Evolutionary conservation across 2,113 vertebrate genomes (phyloP).

Genomic region (Cariama cristata): DNA sequence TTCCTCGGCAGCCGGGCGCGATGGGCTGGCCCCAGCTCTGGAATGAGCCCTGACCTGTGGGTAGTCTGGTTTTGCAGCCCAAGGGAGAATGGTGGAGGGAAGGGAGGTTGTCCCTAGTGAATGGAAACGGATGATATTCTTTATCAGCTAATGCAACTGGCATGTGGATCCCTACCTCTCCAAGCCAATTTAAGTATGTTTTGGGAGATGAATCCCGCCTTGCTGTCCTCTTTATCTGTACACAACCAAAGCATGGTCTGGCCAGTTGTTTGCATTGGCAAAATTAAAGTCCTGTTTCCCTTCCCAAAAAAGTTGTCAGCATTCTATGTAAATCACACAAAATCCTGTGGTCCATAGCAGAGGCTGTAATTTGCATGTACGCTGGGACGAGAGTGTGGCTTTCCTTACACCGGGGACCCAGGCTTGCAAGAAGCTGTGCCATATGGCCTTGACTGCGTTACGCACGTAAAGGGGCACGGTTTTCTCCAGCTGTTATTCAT

Average conservation of each 20-base stretch:
- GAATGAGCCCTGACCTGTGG: slow-evolving; percentile 53
- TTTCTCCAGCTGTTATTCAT: not conserved
- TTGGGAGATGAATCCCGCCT: not conserved
- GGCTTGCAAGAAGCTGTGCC: not conserved
- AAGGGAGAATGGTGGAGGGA: not conserved
- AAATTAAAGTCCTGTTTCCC: not conserved
- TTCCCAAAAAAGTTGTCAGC: slow-evolving; percentile 24
- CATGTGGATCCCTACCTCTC: not conserved
- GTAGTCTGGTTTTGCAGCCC: slow-evolving; percentile 42
- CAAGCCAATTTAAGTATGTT: not conserved
- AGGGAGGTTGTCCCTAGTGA: not conserved
- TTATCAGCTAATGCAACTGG: slow-evolving; percentile 4
- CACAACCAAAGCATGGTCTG: not conserved
- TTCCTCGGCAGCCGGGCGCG: not conserved
- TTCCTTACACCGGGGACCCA: not conserved
- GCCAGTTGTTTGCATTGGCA: slow-evolving; percentile 38
- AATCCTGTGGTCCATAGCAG: not conserved
- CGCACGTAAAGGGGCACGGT: not conserved
- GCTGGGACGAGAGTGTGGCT: not conserved
- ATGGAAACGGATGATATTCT: not conserved
- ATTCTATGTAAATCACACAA: slow-evolving; percentile 16
- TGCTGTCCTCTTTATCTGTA: not conserved
- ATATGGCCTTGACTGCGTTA: not conserved
- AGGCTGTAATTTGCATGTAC: slow-evolving; percentile 27
- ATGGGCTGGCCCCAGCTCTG: slow-evolving; percentile 23